phyloP scores from a whole-genome alignment of 2,888 invertebrate genomes.

The Agrilus cyanescens region DNA sequence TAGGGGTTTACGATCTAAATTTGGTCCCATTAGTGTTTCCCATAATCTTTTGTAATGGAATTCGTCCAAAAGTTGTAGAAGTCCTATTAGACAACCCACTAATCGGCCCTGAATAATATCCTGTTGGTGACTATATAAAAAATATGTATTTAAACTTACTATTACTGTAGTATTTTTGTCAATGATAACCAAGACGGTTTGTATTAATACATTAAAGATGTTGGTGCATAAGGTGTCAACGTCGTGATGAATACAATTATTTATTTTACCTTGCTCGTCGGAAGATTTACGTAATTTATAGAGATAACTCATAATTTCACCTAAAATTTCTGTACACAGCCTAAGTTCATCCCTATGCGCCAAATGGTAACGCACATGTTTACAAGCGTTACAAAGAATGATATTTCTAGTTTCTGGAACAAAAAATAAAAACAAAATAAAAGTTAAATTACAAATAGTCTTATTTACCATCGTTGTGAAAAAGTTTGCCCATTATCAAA shows the following conservation, averaged over 20 bases:
- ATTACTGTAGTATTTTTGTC: conserved; percentile 45
- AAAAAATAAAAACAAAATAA: conserved; percentile 4
- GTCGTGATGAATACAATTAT: conserved; percentile 59
- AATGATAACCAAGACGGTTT: conserved; percentile 71
- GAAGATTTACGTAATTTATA: conserved; percentile 40
- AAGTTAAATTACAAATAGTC: conserved; percentile 10
- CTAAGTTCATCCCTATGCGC: conserved; percentile 69
- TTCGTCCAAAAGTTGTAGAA: conserved; percentile 76
- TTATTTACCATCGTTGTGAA: conserved; percentile 58
- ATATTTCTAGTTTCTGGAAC: conserved; percentile 70
- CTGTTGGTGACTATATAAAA: not conserved
- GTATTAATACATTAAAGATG: conserved; percentile 72
- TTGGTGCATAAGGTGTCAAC: conserved; percentile 72
- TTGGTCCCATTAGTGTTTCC: conserved; percentile 62
- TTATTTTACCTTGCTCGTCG: conserved; percentile 43
- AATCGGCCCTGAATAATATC: conserved; percentile 54
- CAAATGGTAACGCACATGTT: conserved; percentile 73
- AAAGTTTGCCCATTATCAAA: conserved; percentile 60
- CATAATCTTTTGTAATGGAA: conserved; percentile 79
- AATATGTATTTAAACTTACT: conserved; percentile 14
- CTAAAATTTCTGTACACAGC: conserved; percentile 76
- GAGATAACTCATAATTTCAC: conserved; percentile 64
- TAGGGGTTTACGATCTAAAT: conserved; percentile 62
- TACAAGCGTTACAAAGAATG: conserved; percentile 71
- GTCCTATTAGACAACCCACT: conserved; percentile 76